A percentile compares a stretch with the other conserved stretches of the same genome.
Conservation (phyloP, 2,888 invertebrate genomes). For the Anaspis maculata region DNA sequence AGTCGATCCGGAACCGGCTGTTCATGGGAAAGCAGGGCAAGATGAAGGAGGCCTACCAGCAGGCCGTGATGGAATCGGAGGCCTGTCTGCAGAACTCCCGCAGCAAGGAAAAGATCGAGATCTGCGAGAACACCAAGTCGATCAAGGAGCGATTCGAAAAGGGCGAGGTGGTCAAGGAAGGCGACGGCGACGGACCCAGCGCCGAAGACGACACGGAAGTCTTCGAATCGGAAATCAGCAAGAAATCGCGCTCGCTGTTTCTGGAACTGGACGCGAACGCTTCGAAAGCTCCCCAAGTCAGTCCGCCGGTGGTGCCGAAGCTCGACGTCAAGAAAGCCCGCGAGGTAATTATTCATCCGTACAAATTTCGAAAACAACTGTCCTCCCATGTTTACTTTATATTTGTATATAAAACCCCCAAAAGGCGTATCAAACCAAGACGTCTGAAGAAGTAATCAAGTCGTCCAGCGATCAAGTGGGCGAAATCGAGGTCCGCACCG, state of each 20-base stretch:
- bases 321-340: constrained; percentile 52
- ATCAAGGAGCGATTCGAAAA: constrained; percentile 71
- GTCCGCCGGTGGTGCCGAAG: constrained; percentile 47
- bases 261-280: constrained; percentile 75
- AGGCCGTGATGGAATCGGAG: constrained; percentile 77
- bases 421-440: constrained; percentile 46
- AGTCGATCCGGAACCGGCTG: constrained; percentile 73
- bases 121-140: constrained; percentile 43
- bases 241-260: constrained; percentile 80
- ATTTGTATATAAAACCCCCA: constrained; percentile 1
- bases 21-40: constrained; percentile 85
- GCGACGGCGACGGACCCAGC: constrained; percentile 42
- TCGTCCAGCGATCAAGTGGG: constrained; percentile 59
- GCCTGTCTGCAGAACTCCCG: constrained; percentile 28
- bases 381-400: background rate
- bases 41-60: constrained; percentile 87
- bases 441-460: constrained; percentile 63
- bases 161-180: constrained; percentile 59
- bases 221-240: constrained; percentile 81
- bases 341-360: constrained; percentile 48
- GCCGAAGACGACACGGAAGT: constrained; percentile 66
- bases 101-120: constrained; percentile 46
- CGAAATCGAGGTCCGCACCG: constrained; percentile 72
- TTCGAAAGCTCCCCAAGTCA: constrained; percentile 51
- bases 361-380: constrained; percentile 2